Evolutionary conservation across 2,888 invertebrate genomes (phyloP), one percentile per base, ranked within the genome.

Genomic region (Drosophila histrio): DNA sequence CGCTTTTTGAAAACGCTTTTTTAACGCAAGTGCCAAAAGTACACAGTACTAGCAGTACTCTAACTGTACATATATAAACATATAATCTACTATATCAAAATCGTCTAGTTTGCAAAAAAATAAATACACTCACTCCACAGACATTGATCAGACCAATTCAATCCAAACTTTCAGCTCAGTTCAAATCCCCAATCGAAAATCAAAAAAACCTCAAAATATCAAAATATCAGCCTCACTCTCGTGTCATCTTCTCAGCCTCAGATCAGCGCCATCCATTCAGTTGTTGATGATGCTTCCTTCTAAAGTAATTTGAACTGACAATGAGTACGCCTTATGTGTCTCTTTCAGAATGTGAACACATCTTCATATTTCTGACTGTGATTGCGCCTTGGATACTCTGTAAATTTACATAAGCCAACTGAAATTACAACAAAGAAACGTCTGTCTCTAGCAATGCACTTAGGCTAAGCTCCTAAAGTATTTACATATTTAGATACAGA

Each of bases 281-380:
- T 87, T 87, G 87, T 79, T 82, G 83, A 83, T 82, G 85, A 82
- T 82, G 75, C 78, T 78, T 78, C 76, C 58, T 44, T 32, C 54
- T 38, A 26, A 52, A 50, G 38, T 78, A 79, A 87, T 72, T 79
- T 83, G 81, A 85, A 85, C 88, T 85, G 84, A 83, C 88, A 84
- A 82, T 77, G 86, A 90, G 90, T 89, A 90, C 89, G 88, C 87
- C 87, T 89, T 89, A 80, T 83, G 88, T 89, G 82, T 90, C 88
- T 90, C 90, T 90, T 90, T 90, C 90, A 90, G 90, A 90, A 90
- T 88, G 87, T 89, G 90, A 90, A 90, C 83, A 87, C 85, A 79
- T 77, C 85, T 87, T 90, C 89, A 90, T 90, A 89, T 87, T 90
- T 90, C 90, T 90, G 90, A 90, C 89, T 87, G 83, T 89, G 90